Base-by-base conservation (phyloP, 30 jellyfish, hydroid and myxozoan species). In the Rhopilema esculentum region DNA sequence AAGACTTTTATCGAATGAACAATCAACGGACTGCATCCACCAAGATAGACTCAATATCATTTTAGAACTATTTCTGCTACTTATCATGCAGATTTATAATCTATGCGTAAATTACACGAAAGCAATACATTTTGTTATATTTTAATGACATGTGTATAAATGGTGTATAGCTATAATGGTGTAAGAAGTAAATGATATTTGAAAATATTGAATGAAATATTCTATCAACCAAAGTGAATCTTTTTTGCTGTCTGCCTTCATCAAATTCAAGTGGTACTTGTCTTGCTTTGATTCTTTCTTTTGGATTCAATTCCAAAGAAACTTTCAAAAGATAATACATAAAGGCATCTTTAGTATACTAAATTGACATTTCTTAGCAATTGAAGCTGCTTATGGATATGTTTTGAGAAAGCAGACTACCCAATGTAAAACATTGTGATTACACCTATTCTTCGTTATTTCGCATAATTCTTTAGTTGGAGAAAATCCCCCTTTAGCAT, bases 1-100 rank as follows among this genome's bases (percentile, higher is more conserved):
- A 83, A 8, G 66, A 27, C 66, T 50, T 12, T 24, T 25, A 24
- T 50, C 69, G 40, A 75, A 64, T 64, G 27, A 64, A 64, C 74
- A 2, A 20, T 25, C 31, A 20, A 25, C 30, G 31, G 31, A 25
- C 27, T 21, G 31, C 74, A 17, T 21, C 74, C 31, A 20, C 16
- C 31, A 20, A 64, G 31, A 20, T 21, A 64, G 31, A 6, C 6
- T 40, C 57, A 40, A 40, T 12, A 40, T 40, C 12, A 40, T 40
- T 2, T 40, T 40, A 40, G 57, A 40, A n/a, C 12, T 2, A 40
- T 40, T 12, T 40, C 57, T 40, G 57, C 57, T 40, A 12, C 6
- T 12, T 40, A 12, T 40, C 57, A 40, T 12, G 57, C 57, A 40
- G 57, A 40, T 40, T 2, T 12, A 6, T 40, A 12, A 2, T 40